Evolutionary conservation across 2,113 vertebrate species (phyloP), one percentile per base, ranked within the genome.

Genomic region (Pyxicephalus adspersus): DNA sequence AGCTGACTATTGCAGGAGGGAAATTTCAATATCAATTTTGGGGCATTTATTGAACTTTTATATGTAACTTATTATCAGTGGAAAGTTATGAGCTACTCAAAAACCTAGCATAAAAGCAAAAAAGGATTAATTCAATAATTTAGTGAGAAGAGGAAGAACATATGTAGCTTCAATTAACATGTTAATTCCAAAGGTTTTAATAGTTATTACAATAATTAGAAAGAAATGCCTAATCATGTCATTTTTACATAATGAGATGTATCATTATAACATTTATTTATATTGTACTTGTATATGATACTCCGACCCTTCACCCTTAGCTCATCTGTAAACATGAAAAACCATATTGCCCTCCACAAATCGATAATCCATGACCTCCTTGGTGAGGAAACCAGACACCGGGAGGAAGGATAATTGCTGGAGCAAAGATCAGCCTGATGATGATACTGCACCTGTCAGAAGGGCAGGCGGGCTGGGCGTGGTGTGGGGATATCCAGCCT

Each of bases 301-400:
- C 15, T 13, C 38, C 2, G 38, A 13, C 28, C n/a, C n/a, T 7
- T n/a, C 23, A 25, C 54, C 29, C 77, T 63, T n/a, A 71, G 54
- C 26, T 3, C 64, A 68, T 67, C 57, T 22, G 22, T 34, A 38
- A 31, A 38, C 50, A 18, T 70, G 22, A 61, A 50, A 20, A 25
- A 26, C 52, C 65, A 70, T 29, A 57, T 15, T 28, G 29, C 20
- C 2, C 19, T 5, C 67, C 5, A 51, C 19, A 29, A 8, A 71
- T 72, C 77, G 45, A 80, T 80, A 63, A n/a, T 34, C 78, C 31
- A 11, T 72, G 78, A 80, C 78, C 66, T 51, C 77, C 16, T 38
- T 29, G 25, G 54, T 3, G 7, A 60, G 64, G 29, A 58, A 70
- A 61, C 5, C 15, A 23, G 55, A 50, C 54, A 57, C 64, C n/a